phyloP scores from a whole-genome alignment of 2,888 invertebrate species.

The Bellardia bayeri region DNA sequence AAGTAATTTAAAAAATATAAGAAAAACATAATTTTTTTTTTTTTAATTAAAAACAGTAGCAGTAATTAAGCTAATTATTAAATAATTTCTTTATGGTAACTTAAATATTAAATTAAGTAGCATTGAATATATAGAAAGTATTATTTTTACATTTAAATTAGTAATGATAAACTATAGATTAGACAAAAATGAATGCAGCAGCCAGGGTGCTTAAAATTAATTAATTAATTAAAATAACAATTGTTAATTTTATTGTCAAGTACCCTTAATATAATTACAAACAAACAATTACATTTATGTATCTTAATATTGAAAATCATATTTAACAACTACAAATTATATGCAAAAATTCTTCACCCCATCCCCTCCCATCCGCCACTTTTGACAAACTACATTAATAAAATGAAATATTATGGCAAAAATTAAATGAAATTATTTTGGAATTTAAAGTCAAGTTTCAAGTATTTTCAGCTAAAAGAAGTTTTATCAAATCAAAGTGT shows the following conservation, averaged over 20 bases:
- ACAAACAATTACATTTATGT: no score
- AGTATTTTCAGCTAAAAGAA: no score
- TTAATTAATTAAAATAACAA: background rate
- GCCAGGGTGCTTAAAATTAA: background rate
- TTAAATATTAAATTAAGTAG: background rate
- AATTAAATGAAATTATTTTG: background rate
- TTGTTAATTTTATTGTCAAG: background rate
- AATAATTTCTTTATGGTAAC: constrained; percentile 41
- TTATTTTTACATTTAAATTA: constrained; percentile 29
- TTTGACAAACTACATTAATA: constrained; percentile 45
- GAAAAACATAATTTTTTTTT: constrained; percentile 41
- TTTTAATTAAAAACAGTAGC: constrained; percentile 40
- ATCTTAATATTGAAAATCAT: background rate
- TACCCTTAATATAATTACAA: background rate
- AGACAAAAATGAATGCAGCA: background rate
- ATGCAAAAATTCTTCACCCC: constrained; percentile 3
- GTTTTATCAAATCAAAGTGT: no score
- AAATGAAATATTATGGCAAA: constrained; percentile 33
- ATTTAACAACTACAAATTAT: constrained; percentile 34
- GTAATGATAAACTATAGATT: background rate
- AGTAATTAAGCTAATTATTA: constrained; percentile 15
- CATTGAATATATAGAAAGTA: constrained; percentile 14
- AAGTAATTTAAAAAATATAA: constrained; percentile 55
- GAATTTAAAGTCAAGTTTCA: no score
- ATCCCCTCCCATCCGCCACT: background rate